phyloP scores from a whole-genome alignment of 1,140 invertebrate species.

The Drosophila lacteicornis region DNA sequence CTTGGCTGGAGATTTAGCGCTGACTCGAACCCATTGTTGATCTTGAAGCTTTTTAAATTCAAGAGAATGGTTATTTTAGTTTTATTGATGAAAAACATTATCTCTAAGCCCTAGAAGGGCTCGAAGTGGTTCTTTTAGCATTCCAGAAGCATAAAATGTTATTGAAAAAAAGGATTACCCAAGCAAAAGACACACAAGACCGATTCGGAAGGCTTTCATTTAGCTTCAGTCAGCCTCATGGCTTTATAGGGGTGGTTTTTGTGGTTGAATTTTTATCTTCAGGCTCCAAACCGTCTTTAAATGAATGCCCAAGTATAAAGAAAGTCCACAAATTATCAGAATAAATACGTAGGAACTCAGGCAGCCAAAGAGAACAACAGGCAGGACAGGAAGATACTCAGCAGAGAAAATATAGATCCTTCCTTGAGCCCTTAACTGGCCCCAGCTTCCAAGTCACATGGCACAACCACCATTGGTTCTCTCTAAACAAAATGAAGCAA shows the following conservation, averaged over 20 bases:
- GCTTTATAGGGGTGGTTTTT: no score
- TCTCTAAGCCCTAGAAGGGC: background rate
- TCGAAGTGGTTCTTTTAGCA: background rate
- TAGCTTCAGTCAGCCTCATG: no score
- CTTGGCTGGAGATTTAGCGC: background rate
- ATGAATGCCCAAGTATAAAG: no score
- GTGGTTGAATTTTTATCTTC: no score
- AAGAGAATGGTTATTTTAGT: background rate
- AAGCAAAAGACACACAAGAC: no score
- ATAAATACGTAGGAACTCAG: background rate
- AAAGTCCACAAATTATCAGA: background rate
- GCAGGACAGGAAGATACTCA: background rate
- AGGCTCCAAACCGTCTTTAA: no score
- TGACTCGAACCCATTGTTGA: background rate
- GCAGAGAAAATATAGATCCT: background rate
- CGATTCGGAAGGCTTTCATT: no score
- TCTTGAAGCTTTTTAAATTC: background rate
- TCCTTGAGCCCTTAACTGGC: background rate
- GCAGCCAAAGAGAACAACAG: background rate
- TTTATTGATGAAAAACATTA: background rate
- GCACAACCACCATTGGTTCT: constrained; percentile 9
- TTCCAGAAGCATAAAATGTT: no score
- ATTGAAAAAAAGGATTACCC: no score
- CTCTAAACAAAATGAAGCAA: constrained; percentile 17
- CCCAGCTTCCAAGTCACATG: constrained; percentile 3